Conservation (phyloP, 2,888 invertebrate species). For the Halictus ligatus region DNA sequence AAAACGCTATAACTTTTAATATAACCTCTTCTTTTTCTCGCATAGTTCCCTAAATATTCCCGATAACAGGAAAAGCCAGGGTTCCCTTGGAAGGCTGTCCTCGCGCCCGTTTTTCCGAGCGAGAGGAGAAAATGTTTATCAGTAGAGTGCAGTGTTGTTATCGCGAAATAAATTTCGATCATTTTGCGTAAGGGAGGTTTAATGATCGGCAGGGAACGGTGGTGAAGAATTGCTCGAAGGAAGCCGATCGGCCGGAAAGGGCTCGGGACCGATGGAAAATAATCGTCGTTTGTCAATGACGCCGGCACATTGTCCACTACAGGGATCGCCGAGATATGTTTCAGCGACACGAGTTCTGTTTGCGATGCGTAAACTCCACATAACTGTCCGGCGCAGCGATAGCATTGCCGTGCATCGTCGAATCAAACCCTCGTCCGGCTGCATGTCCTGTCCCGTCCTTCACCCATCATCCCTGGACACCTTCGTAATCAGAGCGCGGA, state of each 20-base stretch:
- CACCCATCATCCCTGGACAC: constrained; percentile 21
- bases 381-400: constrained; percentile 80
- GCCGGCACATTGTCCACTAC: constrained; percentile 38
- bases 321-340: constrained; percentile 68
- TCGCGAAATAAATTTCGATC: too few relatives aligned
- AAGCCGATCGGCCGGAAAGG: background rate
- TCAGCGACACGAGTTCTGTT: constrained; percentile 73
- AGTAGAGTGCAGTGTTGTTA: too few relatives aligned
- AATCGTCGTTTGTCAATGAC: constrained; percentile 31
- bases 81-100: too few relatives aligned
- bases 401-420: constrained; percentile 74
- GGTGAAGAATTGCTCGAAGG: too few relatives aligned
- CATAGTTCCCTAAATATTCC: too few relatives aligned
- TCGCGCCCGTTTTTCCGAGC: too few relatives aligned
- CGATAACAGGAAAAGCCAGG: too few relatives aligned
- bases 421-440: constrained; percentile 68
- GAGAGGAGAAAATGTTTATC: too few relatives aligned
- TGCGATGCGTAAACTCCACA: constrained; percentile 76
- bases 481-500: constrained; percentile 34
- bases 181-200: too few relatives aligned
- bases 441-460: constrained; percentile 39
- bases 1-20: too few relatives aligned
- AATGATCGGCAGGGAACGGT: background rate
- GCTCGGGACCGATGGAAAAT: background rate
- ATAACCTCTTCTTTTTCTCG: too few relatives aligned